Evolutionary conservation across 2,113 vertebrate species (phyloP), one percentile per base, ranked within the genome.

Genomic region (Helogale parvula): DNA sequence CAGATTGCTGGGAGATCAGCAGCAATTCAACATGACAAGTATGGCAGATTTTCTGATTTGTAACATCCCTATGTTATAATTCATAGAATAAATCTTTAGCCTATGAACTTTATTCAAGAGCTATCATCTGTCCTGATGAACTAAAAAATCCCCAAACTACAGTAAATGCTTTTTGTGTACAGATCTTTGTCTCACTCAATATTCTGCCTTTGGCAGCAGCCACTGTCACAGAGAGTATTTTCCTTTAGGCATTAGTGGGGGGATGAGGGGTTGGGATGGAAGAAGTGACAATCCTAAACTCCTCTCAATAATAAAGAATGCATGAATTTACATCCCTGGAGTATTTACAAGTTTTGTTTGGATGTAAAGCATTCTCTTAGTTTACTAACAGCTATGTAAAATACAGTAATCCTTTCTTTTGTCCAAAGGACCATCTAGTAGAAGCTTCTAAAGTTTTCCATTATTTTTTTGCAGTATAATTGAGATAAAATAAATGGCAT

Each of bases 11-110:
- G 68, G 66, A 71, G 33, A 45, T 68, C 88, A 71, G 84, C 80
- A 63, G 88, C 63, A 89, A 87, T 92, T 96, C 84, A 94, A 19
- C 31, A 41, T 86, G 90, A 91, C 33, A 90, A 86, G 15, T 93
- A 45, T 5, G 3, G 93, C 31, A 2, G 68, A 29, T 54, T 85
- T 90, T 83, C 82, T 66, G 17, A 74, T 94, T 86, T 33, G 29
- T 94, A 91, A 86, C 25, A 14, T 91, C 50, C 69, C 69, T 74
- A 76, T 45, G 16, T 74, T 69, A 15, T 45, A 50, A 96, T 81
- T 38, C 76, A 63, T 7, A 57, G 54, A 76, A 47, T n/a, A 74
- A 79, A 16, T 63, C 80, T 94, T 85, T 86, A 63, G 38, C 41
- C 29, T 89, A 14, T 45, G 66, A 92, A 71, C 66, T 27, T 57